phyloP scores from a whole-genome alignment of 2,797 vertebrate genomes.

The Arremon aurantiirostris region DNA sequence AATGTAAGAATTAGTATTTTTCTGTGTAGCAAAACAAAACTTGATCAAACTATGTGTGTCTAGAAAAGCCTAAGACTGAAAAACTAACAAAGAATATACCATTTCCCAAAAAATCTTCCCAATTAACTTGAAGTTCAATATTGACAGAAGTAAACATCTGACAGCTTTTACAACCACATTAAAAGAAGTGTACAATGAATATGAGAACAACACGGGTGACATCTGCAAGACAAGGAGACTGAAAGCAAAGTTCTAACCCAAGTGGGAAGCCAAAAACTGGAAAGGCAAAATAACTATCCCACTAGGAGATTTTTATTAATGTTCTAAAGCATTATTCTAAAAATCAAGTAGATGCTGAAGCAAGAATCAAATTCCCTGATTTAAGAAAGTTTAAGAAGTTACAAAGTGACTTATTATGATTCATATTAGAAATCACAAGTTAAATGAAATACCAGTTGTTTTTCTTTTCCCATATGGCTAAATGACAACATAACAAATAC shows the following conservation, averaged over 20 bases:
- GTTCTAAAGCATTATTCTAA: not conserved
- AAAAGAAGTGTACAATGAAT: not conserved
- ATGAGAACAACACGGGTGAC: not conserved
- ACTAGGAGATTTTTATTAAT: not conserved
- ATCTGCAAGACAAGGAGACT: not conserved
- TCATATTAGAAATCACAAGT: not conserved
- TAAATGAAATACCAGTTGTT: not conserved
- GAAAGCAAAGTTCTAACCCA: not conserved
- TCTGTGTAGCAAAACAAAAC: not conserved
- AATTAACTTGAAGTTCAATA: not conserved
- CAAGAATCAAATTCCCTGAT: not conserved
- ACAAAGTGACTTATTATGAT: not conserved
- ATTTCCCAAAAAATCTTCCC: not conserved
- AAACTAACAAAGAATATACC: not conserved
- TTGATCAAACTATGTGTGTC: not conserved
- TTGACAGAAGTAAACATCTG: not conserved
- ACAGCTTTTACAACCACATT: not conserved
- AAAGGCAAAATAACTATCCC: not conserved
- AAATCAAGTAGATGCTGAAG: not conserved
- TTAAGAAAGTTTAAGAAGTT: not conserved
- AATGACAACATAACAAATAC: not conserved
- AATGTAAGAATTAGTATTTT: not conserved
- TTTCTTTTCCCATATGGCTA: not conserved
- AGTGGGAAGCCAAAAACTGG: not conserved
- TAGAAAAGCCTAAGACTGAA: not conserved